These are phyloP conservation scores for Urophycis tenuis DNA, from an alignment of 2,797 vertebrate genomes.

Conservation along the genomic window DNA sequence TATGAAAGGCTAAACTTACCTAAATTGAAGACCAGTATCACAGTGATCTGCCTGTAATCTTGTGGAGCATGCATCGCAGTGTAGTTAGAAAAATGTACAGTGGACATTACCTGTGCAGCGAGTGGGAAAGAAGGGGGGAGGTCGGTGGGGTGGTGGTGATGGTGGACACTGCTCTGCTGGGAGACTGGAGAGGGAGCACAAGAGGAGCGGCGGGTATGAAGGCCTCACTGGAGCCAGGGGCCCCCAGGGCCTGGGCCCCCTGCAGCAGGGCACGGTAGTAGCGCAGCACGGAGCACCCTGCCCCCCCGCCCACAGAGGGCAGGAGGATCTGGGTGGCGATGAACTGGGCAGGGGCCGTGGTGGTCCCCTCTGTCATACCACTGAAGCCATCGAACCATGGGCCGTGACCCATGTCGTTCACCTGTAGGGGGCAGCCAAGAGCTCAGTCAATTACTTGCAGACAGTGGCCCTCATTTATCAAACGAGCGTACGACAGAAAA, in stretches of 20 bases:
- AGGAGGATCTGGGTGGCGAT: conserved; percentile 62
- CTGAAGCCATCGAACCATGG: conserved; percentile 28
- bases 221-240: conserved; percentile 17
- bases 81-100: not conserved
- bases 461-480: too few relatives aligned
- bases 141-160: conserved; percentile 13
- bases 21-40: too few relatives aligned
- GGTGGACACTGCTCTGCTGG: conserved; percentile 23
- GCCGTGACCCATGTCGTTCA: conserved; percentile 29
- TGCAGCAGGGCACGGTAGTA: conserved; percentile 54
- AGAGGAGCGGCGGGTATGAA: conserved; percentile 14
- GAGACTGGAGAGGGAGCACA: conserved; percentile 18
- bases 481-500: too few relatives aligned
- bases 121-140: conserved; percentile 27
- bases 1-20: too few relatives aligned
- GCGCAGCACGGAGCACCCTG: conserved; percentile 54
- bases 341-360: conserved; percentile 36
- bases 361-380: not conserved
- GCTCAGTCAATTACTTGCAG: not conserved
- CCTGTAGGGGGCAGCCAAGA: conserved; percentile 36
- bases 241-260: conserved; percentile 36
- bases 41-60: too few relatives aligned
- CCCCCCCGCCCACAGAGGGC: conserved; percentile 32
- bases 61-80: too few relatives aligned
- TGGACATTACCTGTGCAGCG: conserved; percentile 8